Conservation (phyloP, 2,797 vertebrate genomes). For the Hoplostethus mediterraneus region DNA sequence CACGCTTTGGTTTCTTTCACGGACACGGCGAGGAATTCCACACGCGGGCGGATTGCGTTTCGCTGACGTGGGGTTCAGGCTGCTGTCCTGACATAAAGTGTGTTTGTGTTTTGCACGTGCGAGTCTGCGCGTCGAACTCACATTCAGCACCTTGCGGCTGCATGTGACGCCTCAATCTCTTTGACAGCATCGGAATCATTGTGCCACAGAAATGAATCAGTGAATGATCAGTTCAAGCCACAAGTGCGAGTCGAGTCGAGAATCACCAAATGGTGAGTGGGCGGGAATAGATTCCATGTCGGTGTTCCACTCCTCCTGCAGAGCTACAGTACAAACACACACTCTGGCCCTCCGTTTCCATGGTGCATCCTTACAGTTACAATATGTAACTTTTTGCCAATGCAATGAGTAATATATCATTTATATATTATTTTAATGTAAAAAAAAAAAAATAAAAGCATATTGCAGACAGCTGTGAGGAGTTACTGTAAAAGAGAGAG, state of each 20-base stretch:
- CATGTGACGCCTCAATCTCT: neutral
- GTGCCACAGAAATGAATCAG: constrained; percentile 44
- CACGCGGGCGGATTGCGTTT: neutral
- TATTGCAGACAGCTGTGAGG: too few species aligned
- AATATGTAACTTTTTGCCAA: neutral
- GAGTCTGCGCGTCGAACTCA: neutral
- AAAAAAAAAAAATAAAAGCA: too few species aligned
- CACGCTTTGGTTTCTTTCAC: neutral
- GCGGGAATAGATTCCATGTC: constrained; percentile 56
- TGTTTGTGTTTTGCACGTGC: neutral
- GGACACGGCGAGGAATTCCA: neutral
- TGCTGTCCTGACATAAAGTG: neutral
- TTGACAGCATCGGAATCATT: constrained; percentile 6
- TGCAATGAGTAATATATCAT: too few species aligned
- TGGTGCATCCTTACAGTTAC: constrained; percentile 3
- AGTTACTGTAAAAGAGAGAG: too few species aligned
- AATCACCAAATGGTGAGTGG: constrained; percentile 75
- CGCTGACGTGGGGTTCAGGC: neutral
- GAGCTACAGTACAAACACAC: constrained; percentile 36
- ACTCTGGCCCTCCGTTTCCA: constrained; percentile 31
- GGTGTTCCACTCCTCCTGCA: constrained; percentile 53
- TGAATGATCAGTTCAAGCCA: constrained; percentile 43
- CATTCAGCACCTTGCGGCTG: neutral
- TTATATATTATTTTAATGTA: too few species aligned
- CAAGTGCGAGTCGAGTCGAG: constrained; percentile 11